phyloP scores from a whole-genome alignment of 2,888 invertebrate genomes.

The Amaurobius ferox region DNA sequence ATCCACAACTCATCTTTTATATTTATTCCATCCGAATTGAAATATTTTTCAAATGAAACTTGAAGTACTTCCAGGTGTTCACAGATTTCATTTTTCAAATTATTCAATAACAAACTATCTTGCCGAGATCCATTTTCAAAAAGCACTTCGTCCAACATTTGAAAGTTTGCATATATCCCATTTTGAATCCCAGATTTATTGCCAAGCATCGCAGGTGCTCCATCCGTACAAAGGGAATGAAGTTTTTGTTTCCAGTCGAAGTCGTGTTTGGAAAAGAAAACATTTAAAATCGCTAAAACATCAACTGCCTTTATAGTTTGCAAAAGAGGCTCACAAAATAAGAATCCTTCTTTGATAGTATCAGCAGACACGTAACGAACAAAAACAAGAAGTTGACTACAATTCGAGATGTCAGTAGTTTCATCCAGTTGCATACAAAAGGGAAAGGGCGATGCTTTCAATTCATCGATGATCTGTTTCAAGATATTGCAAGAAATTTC shows the following conservation, averaged over 20 bases:
- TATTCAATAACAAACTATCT: conserved; percentile 27
- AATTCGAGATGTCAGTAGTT: conserved; percentile 77
- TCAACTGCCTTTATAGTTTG: conserved; percentile 17
- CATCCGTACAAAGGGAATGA: too few relatives aligned
- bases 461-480: too few relatives aligned
- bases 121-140: conserved; percentile 38
- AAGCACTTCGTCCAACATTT: conserved; percentile 39
- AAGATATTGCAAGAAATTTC: conserved; percentile 22
- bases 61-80: too few relatives aligned
- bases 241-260: too few relatives aligned
- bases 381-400: conserved; percentile 22
- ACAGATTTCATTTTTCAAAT: too few relatives aligned
- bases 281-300: conserved; percentile 35
- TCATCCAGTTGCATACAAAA: conserved; percentile 75
- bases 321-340: conserved; percentile 26
- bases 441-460: conserved; percentile 28
- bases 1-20: conserved; percentile 57
- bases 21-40: conserved; percentile 47
- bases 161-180: conserved; percentile 38
- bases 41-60: too few relatives aligned
- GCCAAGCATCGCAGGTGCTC: too few relatives aligned
- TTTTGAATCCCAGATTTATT: too few relatives aligned
- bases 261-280: conserved; percentile 4
- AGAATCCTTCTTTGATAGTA: conserved; percentile 39
- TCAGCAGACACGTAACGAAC: conserved; percentile 31